phyloP scores from a whole-genome alignment of 1,140 invertebrate genomes.

The Sarcophaga bullata region DNA sequence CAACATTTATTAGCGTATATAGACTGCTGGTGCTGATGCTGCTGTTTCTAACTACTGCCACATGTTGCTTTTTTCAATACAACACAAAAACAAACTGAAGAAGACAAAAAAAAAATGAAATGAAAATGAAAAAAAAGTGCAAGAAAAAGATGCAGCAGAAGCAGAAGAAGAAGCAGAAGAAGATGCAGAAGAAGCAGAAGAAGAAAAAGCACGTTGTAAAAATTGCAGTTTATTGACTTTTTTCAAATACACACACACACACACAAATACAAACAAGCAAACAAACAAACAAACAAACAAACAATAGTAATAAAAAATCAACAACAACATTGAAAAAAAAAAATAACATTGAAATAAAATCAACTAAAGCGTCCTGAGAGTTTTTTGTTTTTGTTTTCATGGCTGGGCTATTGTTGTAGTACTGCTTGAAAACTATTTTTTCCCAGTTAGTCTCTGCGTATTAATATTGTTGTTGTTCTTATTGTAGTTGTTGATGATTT shows the following conservation, averaged over 20 bases:
- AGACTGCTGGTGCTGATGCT: not conserved
- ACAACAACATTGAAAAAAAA: not conserved
- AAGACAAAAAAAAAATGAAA: not conserved
- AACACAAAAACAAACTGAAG: not conserved
- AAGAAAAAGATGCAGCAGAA: not conserved
- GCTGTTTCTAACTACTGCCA: not conserved
- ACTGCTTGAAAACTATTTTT: no score
- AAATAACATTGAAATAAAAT: constrained; percentile 16
- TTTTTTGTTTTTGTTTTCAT: not conserved
- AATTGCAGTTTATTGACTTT: constrained; percentile 15
- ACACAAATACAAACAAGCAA: no score
- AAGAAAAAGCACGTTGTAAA: not conserved
- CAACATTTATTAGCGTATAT: not conserved
- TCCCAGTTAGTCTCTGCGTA: not conserved
- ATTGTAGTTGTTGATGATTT: not conserved
- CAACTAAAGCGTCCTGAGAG: not conserved
- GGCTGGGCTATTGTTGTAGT: no score
- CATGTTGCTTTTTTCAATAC: not conserved
- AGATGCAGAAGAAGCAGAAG: not conserved
- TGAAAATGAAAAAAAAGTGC: not conserved
- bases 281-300: no score
- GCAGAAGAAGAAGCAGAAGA: not conserved
- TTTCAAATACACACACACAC: not conserved
- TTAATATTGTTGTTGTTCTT: constrained; percentile 10
- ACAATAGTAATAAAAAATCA: not conserved